phyloP scores from a whole-genome alignment of 2,888 invertebrate genomes.

The Xestia xanthographa region DNA sequence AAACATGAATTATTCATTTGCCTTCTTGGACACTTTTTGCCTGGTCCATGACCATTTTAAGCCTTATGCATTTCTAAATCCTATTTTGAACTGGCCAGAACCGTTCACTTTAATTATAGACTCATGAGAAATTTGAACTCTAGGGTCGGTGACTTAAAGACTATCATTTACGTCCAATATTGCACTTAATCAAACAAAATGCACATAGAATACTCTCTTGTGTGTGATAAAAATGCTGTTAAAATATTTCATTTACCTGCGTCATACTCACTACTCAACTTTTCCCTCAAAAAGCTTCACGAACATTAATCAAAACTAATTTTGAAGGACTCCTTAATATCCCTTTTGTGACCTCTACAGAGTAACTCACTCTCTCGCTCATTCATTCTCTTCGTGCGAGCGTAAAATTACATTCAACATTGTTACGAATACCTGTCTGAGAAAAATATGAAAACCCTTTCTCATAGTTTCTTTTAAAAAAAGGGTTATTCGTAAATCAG shows the following conservation, averaged over 20 bases:
- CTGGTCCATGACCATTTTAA: neutral
- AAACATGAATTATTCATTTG: neutral
- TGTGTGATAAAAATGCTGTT: neutral
- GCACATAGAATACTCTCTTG: neutral
- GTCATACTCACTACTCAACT: neutral
- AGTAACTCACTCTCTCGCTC: constrained; percentile 43
- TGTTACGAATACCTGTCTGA: constrained; percentile 9
- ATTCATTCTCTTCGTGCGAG: constrained; percentile 40
- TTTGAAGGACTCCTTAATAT: constrained; percentile 41
- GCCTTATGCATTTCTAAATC: fast-evolving
- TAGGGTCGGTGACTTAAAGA: neutral
- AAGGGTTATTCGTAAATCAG: constrained; percentile 4
- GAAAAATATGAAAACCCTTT: constrained; percentile 18
- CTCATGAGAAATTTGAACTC: too few relatives aligned
- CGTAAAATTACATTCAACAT: constrained; percentile 42
- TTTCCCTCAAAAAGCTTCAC: constrained; percentile 21
- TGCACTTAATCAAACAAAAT: neutral
- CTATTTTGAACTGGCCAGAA: neutral
- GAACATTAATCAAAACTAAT: constrained; percentile 49
- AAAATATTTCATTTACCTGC: constrained; percentile 14
- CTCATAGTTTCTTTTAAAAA: constrained; percentile 7
- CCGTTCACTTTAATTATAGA: too few relatives aligned
- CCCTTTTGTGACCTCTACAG: constrained; percentile 58
- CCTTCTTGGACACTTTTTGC: neutral
- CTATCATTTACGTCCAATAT: neutral